A percentile compares a stretch with the other conserved stretches of the same genome.
phyloP scores from a whole-genome alignment of 1,140 invertebrate genomes.

The Pantala flavescens region DNA sequence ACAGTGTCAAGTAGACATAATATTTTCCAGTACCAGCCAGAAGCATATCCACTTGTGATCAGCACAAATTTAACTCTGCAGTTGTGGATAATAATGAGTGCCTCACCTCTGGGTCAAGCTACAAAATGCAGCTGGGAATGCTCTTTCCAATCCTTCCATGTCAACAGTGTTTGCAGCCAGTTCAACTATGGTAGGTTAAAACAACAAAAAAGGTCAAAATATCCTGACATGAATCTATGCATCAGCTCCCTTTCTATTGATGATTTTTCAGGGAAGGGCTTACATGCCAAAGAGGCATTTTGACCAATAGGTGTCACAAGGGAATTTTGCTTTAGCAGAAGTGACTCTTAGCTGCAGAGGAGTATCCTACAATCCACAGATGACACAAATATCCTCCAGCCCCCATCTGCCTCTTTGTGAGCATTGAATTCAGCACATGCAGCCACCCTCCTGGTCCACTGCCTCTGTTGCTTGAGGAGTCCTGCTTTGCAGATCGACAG shows the following conservation, averaged over 20 bases:
- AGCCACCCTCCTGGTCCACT: constrained; percentile 62
- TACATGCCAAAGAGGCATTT: neutral
- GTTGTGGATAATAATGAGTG: neutral
- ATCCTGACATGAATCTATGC: neutral
- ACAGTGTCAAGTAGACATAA: constrained; percentile 1
- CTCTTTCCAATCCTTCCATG: neutral
- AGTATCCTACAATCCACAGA: neutral
- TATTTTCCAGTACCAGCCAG: neutral
- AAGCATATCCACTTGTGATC: neutral
- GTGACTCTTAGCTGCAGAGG: neutral
- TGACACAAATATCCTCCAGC: neutral
- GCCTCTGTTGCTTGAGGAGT: constrained; percentile 47
- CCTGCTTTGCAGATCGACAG: constrained; percentile 68
- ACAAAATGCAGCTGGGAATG: neutral
- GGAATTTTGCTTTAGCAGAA: neutral
- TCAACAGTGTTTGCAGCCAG: neutral
- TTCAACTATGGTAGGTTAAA: neutral
- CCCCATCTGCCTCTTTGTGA: neutral
- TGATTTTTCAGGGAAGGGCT: neutral
- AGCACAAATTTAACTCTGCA: neutral
- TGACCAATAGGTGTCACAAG: neutral
- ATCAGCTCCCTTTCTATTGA: neutral
- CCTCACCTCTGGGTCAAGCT: neutral
- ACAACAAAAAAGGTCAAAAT: neutral
- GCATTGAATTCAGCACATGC: constrained; percentile 50